Evolutionary conservation across 2,888 invertebrate genomes (phyloP), one percentile per base, ranked within the genome.

Genomic region (Mantis religiosa): DNA sequence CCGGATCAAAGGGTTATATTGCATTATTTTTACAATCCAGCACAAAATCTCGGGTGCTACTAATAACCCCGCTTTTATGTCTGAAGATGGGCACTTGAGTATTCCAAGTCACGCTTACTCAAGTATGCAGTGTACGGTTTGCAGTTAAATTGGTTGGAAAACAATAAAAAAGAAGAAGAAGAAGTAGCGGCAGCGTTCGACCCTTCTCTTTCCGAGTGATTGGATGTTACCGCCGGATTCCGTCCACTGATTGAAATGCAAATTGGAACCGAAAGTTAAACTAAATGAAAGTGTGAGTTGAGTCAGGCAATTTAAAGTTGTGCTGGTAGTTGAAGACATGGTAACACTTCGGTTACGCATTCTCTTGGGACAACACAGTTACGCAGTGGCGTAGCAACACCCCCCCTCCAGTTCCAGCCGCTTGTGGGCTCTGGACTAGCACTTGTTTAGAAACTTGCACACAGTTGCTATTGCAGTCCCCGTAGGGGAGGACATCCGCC

Each of bases 1-100:
- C 27, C 85, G 86, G 71, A 86, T 86, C 86, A 86, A 86, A 86
- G 86, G 86, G 86, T 86, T 86, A 71, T 71, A 81, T 86, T 81
- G 81, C 86, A 71, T 86, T 86, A 86, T 86, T 86, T 86, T 86
- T 71, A 86, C 86, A 86, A 28, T 86, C 86, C 54, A 20, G 20
- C 54, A 71, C 54, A 20, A 71, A 71, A 71, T 71, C 54, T 20
- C 20, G 54, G 54, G 54, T 20, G 54, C 20, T 71, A 71, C 54
- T 71, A 71, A 71, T 71, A 71, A 71, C 54, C 54, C 3, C 54
- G 54, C 20, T 3, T 71, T 71, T 71, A 71, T 71, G 54, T 71
- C 20, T 71, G 20, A 71, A 71, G 54, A 71, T 71, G 20, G 54
- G 54, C 54, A 20, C 54, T 71, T 71, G 54, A 71, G 54, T 71